A percentile compares a stretch with the other conserved stretches of the same genome.
These are phyloP conservation scores for Amphilophus citrinellus DNA, from an alignment of 2,113 vertebrate species.

Conservation along the genomic window DNA sequence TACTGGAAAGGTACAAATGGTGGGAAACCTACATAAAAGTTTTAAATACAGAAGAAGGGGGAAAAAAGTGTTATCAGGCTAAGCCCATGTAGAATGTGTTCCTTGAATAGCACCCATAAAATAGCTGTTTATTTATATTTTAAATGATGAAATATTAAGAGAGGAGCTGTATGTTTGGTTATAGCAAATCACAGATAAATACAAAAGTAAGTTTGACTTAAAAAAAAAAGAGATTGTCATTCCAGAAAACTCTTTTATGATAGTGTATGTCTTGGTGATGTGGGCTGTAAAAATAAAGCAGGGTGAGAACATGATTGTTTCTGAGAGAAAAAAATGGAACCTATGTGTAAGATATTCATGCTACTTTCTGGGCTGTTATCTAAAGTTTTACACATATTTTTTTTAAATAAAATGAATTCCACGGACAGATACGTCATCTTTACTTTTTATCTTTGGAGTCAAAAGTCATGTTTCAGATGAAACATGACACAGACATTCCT, in stretches of 20 bases:
- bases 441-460: neutral
- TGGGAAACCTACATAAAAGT: neutral
- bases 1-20: neutral
- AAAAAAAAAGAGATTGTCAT: no score
- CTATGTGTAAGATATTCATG: neutral
- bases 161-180: neutral
- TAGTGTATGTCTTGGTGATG: neutral
- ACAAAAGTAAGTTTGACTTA: neutral
- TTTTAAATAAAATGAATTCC: neutral
- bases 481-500: neutral
- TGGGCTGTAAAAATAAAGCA: neutral
- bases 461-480: no score
- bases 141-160: neutral
- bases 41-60: neutral
- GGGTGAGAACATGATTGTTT: neutral
- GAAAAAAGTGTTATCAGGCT: neutral
- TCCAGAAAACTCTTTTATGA: neutral
- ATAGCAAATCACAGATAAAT: neutral
- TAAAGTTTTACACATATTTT: neutral
- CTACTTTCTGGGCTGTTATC: neutral
- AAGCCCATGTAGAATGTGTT: neutral
- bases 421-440: neutral
- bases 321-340: neutral
- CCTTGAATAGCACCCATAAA: neutral
- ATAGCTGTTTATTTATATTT: neutral